Base-by-base conservation (phyloP, 2,888 invertebrate species). In the Xestia sexstrigata region DNA sequence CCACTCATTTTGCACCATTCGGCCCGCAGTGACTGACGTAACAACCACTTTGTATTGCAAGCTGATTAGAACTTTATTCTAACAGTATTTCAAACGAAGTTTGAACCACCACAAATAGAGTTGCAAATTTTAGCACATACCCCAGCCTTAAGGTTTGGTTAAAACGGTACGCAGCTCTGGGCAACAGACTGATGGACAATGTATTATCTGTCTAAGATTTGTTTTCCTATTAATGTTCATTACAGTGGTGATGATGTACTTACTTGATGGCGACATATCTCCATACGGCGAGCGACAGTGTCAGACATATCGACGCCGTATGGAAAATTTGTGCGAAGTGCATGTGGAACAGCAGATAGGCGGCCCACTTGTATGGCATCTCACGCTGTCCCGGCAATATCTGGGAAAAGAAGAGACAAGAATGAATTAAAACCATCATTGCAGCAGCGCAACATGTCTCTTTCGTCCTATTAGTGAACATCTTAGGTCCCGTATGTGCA, bases 251-350 rank as follows among this genome's bases (percentile, higher is more conserved):
- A 30, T 55, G 13, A 17, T 49, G 76, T 45, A 77, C 97, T 97
- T 95, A 98, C 98, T 98, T 98, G 92, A 98, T 98, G 84, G 98
- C 98, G 74, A 98, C 97, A 93, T 98, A 98, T 91, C 99, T 97
- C 98, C 99, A 99, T 70, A 99, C 97, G 15, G 99, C 99, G 85
- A 98, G 95, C 0, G 98, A 98, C 13, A 98, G 97, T 0, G 98
- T 98, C 86, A 99, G 97, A 94, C 98, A 98, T 83, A 98, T 98
- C 52, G 98, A 98, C 30, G 98, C 98, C 0, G 98, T 98, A 94
- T 99, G 99, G 85, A 98, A 97, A 68, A 98, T 97, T 92, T 98
- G 98, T 0, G 98, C 97, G 93, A 98, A 98, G 95, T 98, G 98
- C 95, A 98, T 98, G 94, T 98, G 98, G 89, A 98, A 98, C 2